A percentile compares a stretch with the other conserved stretches of the same genome.
Evolutionary conservation across 2,113 vertebrate species (phyloP).

Genomic region (Alaudala cheleensis): DNA sequence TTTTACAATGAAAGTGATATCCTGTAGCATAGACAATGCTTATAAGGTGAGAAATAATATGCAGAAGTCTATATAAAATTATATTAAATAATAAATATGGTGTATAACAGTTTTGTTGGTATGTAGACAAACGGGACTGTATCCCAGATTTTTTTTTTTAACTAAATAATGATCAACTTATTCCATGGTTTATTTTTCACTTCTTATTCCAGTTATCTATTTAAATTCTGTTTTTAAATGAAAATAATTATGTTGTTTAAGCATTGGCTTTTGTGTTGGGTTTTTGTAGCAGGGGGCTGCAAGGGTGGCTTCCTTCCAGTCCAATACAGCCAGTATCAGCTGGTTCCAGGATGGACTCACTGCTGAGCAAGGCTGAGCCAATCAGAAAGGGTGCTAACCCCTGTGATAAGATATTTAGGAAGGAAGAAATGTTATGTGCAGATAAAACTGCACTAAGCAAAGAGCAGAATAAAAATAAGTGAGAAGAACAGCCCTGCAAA

Average conservation of each 20-base stretch:
- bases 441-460: neutral
- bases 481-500: neutral
- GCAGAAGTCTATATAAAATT: neutral
- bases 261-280: neutral
- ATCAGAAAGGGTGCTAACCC: neutral
- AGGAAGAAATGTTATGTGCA: neutral
- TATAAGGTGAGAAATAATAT: neutral
- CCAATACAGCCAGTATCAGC: neutral
- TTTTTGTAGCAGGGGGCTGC: accelerated
- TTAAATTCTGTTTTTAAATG: neutral
- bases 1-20: neutral
- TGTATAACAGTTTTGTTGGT: neutral
- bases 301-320: neutral
- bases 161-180: neutral
- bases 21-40: neutral
- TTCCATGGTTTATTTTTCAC: neutral
- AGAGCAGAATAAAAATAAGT: neutral
- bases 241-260: neutral
- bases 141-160: neutral
- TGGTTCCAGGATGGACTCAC: neutral
- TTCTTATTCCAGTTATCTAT: neutral
- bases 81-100: neutral
- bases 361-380: neutral
- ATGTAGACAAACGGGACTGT: neutral
- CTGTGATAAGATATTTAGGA: neutral